Evolutionary conservation across 2,113 vertebrate species (phyloP), one percentile per base, ranked within the genome.

Genomic region (Crocuta crocuta): DNA sequence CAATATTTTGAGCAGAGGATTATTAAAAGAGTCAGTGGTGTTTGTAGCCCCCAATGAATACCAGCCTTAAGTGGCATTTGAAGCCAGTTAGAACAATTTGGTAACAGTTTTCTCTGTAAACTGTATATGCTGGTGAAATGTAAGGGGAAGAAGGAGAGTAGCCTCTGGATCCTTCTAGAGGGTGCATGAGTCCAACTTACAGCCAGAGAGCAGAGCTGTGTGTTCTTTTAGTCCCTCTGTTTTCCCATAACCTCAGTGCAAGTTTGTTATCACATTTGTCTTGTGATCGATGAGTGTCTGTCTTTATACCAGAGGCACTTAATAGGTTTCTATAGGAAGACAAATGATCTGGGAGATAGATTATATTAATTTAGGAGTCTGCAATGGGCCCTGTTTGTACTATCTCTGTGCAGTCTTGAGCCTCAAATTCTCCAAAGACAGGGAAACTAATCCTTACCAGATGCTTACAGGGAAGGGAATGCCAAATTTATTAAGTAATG

Each of bases 1-100:
- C 80, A 92, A 10, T 88, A 82, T 79, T 84, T 97, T 91, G 63
- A 91, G 26, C 39, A 96, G 66, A 91, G 89, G 95, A 87, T 80
- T n/a, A 45, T 66, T 83, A 16, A 83, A 91, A 80, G 53, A 91
- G 33, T 70, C 78, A 78, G 3, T 84, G 43, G 4, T 61, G 23
- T 81, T 84, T 80, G 70, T 45, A 95, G 11, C 26, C 39, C 4
- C 15, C 19, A 16, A 2, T 35, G 61, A 93, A 84, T 89, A 58
- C 10, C 76, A 87, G n/a, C 48, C 58, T 45, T 58, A 94, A 58
- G 21, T 88, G 31, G 17, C 23, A 71, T 23, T 76, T 48, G 43
- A 95, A 76, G 28, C 33, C 31, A 48, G 7, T 58, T 15, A 82
- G 58, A 74, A 68, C 3, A 5, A 13, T 83, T 71, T 61, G 23